Percentiles rank a stretch among this genome's conserved stretches.
These are phyloP conservation scores for Cheilosia vernalis DNA, from an alignment of 2,888 invertebrate species.

Conservation along the genomic window DNA sequence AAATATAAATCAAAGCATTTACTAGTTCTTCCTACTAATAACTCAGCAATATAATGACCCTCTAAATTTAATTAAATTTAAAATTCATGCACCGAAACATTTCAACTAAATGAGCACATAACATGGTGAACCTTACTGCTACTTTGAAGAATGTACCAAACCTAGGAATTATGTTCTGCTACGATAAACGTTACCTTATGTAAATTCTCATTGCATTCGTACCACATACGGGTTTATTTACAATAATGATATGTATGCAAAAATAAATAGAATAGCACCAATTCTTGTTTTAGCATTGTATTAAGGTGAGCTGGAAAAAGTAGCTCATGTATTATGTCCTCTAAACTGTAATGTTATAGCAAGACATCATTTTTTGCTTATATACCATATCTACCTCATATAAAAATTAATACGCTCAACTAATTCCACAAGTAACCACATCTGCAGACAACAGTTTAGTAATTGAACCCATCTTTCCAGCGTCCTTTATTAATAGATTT, in stretches of 20 bases:
- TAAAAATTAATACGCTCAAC: constrained; percentile 21
- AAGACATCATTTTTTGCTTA: background rate
- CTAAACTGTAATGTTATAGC: background rate
- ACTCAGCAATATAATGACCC: background rate
- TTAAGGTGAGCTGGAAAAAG: background rate
- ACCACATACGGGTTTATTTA: too few species aligned
- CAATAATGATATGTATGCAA: too few species aligned
- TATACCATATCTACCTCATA: background rate
- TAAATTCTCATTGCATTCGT: too few species aligned
- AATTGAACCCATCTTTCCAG: constrained; percentile 8
- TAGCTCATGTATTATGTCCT: background rate
- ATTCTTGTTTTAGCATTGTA: too few species aligned
- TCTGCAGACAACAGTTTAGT: constrained; percentile 10
- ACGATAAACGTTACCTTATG: too few species aligned
- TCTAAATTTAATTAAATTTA: background rate
- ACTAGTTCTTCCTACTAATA: background rate
- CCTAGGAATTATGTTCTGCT: too few species aligned
- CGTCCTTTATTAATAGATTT: background rate
- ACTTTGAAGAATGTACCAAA: too few species aligned
- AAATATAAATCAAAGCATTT: background rate
- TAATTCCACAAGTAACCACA: constrained; percentile 1
- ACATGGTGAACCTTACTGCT: too few species aligned
- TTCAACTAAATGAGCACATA: too few species aligned
- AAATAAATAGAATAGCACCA: too few species aligned
- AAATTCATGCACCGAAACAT: too few species aligned